Evolutionary conservation across 2,113 vertebrate genomes (phyloP).

Genomic region (Muntiacus reevesi): DNA sequence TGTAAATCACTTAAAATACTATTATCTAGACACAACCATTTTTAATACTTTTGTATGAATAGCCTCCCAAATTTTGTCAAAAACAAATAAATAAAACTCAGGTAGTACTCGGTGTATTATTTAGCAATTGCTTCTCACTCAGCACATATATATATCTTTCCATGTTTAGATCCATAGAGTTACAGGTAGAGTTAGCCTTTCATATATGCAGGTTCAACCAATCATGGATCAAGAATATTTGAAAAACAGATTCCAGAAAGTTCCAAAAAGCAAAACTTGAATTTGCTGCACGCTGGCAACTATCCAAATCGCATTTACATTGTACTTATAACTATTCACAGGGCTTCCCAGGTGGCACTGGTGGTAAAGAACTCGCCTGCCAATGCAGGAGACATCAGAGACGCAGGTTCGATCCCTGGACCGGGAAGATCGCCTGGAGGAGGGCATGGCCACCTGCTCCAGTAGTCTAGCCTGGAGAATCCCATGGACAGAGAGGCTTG

Average conservation of each 20-base stretch:
- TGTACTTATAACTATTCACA: background rate
- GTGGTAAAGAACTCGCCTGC: background rate
- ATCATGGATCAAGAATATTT: background rate
- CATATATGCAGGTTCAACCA: background rate
- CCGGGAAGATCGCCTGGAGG: background rate
- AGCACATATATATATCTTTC: background rate
- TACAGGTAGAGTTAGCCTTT: background rate
- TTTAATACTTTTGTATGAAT: background rate
- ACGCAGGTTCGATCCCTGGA: background rate
- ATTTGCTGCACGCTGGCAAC: background rate
- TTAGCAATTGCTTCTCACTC: background rate
- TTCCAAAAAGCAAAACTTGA: background rate
- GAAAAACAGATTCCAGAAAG: background rate
- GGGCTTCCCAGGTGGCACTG: background rate
- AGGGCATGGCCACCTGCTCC: accelerated
- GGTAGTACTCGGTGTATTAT: background rate
- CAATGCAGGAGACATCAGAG: background rate
- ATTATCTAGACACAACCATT: background rate
- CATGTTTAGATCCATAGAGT: background rate
- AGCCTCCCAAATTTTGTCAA: background rate
- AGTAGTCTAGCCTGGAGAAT: background rate
- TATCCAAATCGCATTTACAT: background rate
- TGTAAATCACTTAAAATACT: background rate
- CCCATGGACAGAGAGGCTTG: background rate
- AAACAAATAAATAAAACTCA: background rate